A percentile compares a stretch with the other conserved stretches of the same genome.
phyloP scores from a whole-genome alignment of 2,113 vertebrate genomes.

The Solea solea region DNA sequence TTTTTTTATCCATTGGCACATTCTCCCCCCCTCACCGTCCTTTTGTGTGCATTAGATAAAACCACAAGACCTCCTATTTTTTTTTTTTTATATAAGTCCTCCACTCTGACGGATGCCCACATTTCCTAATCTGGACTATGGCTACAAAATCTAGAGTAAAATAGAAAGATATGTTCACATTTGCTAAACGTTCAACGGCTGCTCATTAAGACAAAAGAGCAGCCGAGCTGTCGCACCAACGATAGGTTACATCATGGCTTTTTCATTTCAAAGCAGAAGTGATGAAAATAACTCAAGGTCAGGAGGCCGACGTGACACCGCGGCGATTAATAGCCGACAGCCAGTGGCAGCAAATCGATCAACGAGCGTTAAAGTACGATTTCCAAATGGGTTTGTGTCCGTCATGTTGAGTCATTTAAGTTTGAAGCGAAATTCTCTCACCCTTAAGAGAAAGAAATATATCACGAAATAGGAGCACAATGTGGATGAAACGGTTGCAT shows the following conservation, averaged over 20 bases:
- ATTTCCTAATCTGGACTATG: too few species aligned
- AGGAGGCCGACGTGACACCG: constrained; percentile 58
- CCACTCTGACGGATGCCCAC: too few species aligned
- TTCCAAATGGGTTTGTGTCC: not conserved
- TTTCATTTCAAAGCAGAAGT: constrained; percentile 41
- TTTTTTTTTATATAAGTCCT: too few species aligned
- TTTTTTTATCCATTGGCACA: too few species aligned
- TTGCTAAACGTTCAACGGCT: too few species aligned
- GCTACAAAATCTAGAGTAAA: too few species aligned
- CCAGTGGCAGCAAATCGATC: constrained; percentile 42
- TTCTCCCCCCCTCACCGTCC: too few species aligned
- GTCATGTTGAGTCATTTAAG: not conserved
- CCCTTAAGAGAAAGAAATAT: not conserved
- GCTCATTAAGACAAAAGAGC: too few species aligned
- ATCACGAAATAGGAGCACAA: not conserved
- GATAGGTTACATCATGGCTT: constrained; percentile 22
- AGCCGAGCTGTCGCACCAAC: constrained; percentile 13
- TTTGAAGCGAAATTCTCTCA: too few species aligned
- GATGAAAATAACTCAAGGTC: constrained; percentile 67
- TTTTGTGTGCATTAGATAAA: too few species aligned
- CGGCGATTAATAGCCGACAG: constrained; percentile 20
- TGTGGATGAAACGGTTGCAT: not conserved
- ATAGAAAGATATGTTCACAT: too few species aligned
- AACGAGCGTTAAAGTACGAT: constrained; percentile 4
- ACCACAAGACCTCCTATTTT: too few species aligned